Conservation (phyloP, 2,113 vertebrate genomes). For the Chunga burmeisteri region DNA sequence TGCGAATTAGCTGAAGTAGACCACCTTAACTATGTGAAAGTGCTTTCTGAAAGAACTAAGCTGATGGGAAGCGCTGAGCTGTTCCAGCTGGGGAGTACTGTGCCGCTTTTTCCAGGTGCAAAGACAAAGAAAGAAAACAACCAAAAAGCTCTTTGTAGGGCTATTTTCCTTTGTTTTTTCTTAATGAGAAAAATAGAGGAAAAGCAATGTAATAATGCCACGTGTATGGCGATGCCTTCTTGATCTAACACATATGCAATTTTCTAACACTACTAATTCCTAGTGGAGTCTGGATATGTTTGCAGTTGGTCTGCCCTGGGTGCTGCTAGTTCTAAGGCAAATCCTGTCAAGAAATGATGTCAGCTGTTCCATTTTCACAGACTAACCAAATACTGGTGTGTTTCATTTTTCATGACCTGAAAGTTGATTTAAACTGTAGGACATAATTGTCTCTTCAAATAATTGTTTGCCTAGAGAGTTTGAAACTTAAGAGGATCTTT, state of each 20-base stretch:
- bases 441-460: slow-evolving; percentile 22
- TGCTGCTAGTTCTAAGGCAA: slow-evolving; percentile 66
- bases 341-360: background rate
- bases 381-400: slow-evolving; percentile 44
- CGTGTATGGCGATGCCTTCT: slow-evolving; percentile 63
- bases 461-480: slow-evolving; percentile 32
- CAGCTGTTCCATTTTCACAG: slow-evolving; percentile 27
- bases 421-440: slow-evolving; percentile 55
- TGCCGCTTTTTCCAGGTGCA: slow-evolving; percentile 50
- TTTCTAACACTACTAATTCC: slow-evolving; percentile 65
- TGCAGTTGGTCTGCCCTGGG: slow-evolving; percentile 63
- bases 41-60: slow-evolving; percentile 51
- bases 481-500: slow-evolving; percentile 16
- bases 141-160: slow-evolving; percentile 31
- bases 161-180: slow-evolving; percentile 50
- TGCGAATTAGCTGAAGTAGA: slow-evolving; percentile 51
- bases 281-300: slow-evolving; percentile 41
- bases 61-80: slow-evolving; percentile 49
- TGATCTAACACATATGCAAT: slow-evolving; percentile 61
- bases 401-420: slow-evolving; percentile 62
- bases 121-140: background rate
- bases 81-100: slow-evolving; percentile 44
- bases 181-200: slow-evolving; percentile 14
- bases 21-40: slow-evolving; percentile 46
- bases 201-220: slow-evolving; percentile 40